Base-by-base conservation (phyloP, 2,888 invertebrate genomes). In the Netelia fuscicornis region DNA sequence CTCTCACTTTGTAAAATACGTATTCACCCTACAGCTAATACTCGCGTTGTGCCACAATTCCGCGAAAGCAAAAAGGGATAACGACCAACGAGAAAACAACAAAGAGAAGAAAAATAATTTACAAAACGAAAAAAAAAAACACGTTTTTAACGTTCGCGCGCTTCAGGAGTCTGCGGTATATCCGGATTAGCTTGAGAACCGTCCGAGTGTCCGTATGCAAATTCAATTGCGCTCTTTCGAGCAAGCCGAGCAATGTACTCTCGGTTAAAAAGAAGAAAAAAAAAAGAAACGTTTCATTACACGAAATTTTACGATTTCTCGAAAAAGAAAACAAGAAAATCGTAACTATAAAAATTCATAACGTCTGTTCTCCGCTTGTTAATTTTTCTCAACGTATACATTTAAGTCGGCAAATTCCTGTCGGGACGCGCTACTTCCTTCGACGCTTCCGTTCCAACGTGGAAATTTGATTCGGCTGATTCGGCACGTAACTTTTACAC, bases 41-140 rank as follows among this genome's bases (percentile, higher is more conserved):
- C n/a, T 64, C 60, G 11, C 60, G 30, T n/a, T 60, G 62, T 78
- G 70, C 52, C 62, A 70, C 78, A 52, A 70, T 78, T 70, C 10
- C 54, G 42, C n/a, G 37, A 71, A 52, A n/a, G 37, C 3, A 23
- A 67, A 52, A 64, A 48, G 6, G 11, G 23, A 48, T 11, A 30
- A 30, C 30, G 30, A 30, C 30, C 10, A 48, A 23, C 17, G 37
- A 20, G 64, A 64, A 62, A 23, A 20, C 2, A 44, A 25, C 13
- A 74, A 13, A 48, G 48, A 48, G 48, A 48, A 9, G 48, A 48
- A 48, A 11, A 13, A 48, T 9, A 48, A 48, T 48, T 48, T 13
- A 48, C 48, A 48, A 25, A 25, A 13, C n/a, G 8, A 23, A 2
- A 44, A 60, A 62, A 56, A 3, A 5, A 30, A 25, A 30, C 30